phyloP scores from a whole-genome alignment of 2,888 invertebrate species.

The Catocala fraxini region DNA sequence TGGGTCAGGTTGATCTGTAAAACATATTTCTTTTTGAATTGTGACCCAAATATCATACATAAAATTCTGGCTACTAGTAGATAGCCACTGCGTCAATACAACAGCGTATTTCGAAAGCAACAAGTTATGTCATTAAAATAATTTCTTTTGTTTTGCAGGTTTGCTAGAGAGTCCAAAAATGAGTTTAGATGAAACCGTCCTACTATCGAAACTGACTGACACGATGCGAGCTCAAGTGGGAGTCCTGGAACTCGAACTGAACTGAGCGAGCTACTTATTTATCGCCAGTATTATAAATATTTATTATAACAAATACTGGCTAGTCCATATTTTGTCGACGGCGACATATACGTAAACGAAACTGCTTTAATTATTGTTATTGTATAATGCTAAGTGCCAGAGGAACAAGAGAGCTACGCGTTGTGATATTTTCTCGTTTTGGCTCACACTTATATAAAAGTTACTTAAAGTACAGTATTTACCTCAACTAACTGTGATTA shows the following conservation, averaged over 20 bases:
- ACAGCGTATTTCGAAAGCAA: no score
- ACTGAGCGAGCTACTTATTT: conserved; percentile 26
- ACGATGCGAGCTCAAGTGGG: conserved; percentile 91
- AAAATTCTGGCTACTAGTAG: no score
- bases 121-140: no score
- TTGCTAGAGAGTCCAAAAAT: conserved; percentile 90
- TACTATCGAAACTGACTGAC: conserved; percentile 91
- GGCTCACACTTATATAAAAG: conserved; percentile 50
- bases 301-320: conserved; percentile 29
- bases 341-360: conserved; percentile 39
- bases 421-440: conserved; percentile 57
- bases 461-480: conserved; percentile 74
- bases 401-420: conserved; percentile 54
- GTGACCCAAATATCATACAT: no score
- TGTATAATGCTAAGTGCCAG: conserved; percentile 59
- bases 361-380: conserved; percentile 56
- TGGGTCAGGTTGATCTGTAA: no score
- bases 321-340: conserved; percentile 31
- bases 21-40: no score
- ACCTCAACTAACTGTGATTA: conserved; percentile 85
- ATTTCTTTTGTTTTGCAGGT: conserved; percentile 73
- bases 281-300: conserved; percentile 38
- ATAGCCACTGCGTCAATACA: no score
- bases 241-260: conserved; percentile 71
- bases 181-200: conserved; percentile 89